Percentiles rank a stretch among this genome's conserved stretches.
Evolutionary conservation across 2,113 vertebrate genomes (phyloP).

Genomic region (Leucopsar rothschildi): DNA sequence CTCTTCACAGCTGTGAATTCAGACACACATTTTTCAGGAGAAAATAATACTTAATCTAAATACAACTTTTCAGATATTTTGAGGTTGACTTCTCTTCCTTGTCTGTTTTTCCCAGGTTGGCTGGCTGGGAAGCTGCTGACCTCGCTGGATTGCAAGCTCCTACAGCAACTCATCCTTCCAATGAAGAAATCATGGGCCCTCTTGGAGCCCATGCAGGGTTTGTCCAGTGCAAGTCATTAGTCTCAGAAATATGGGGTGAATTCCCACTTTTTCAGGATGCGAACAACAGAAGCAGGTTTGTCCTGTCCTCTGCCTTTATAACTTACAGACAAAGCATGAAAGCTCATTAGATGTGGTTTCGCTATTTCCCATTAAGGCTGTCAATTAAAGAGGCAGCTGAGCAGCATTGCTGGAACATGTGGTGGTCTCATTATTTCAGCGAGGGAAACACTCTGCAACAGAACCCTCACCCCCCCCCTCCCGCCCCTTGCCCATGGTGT

Average conservation of each 20-base stretch:
- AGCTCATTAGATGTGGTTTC: background rate
- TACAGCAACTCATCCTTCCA: background rate
- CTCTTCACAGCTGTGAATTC: background rate
- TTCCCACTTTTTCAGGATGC: background rate
- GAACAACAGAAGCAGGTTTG: background rate
- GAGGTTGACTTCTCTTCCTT: background rate
- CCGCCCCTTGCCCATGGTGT: background rate
- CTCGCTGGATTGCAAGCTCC: fast-evolving
- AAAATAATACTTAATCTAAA: background rate
- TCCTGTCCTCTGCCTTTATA: background rate
- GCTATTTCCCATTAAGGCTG: background rate
- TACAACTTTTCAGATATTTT: too few relatives aligned
- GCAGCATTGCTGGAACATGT: background rate
- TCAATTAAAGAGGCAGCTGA: background rate
- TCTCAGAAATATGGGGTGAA: background rate
- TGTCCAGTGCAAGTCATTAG: background rate
- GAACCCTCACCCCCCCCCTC: background rate
- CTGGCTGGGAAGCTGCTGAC: background rate
- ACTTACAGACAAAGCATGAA: background rate
- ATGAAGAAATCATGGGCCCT: background rate
- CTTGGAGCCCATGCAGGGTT: background rate
- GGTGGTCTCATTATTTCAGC: background rate
- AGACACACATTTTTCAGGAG: background rate
- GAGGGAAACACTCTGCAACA: background rate
- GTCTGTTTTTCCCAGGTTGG: background rate